Base-by-base conservation (phyloP, 2,113 vertebrate genomes). In the Callionymus lyra region DNA sequence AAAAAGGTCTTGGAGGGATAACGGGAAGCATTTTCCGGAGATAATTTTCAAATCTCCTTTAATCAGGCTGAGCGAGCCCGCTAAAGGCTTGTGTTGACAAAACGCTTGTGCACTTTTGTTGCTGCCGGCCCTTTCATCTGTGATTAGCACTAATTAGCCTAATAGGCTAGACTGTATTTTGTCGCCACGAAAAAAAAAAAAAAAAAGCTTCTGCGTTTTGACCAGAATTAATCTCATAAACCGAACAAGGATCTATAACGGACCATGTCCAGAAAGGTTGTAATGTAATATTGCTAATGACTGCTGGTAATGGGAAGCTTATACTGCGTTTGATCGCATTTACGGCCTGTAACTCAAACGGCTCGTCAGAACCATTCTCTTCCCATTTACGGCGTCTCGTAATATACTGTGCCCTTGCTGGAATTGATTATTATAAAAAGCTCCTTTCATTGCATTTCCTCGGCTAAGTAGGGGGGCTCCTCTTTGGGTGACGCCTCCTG, bases 121-220 rank as follows among this genome's bases (percentile, higher is more conserved):
- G 38, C 34, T 56, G 68, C 52, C 59, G 61, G 63, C 65, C 58
- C 69, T 77, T 76, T 81, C 68, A 75, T 81, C 69, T 71, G 68
- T 77, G 76, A 83, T 83, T 78, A 81, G 65, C 56, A 65, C 69
- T 77, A 75, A 81, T 81, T 82, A 78, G 69, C 53, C 69, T 80
- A 77, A 80, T 74, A 75, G 63, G 58, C 55, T 43, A 16, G 50
- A 72, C 55, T 63, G 59, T 67, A 63, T 77, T 75, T 63, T 66
- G 52, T 59, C n/a, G 8, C 61, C 55, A 79, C 64, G 45, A 51
- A 59, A 59, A n/a, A n/a, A n/a, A n/a, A n/a, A n/a, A n/a, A n/a
- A n/a, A n/a, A n/a, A n/a, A 68, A 50, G 64, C 61, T 17, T 14
- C 47, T 44, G 16, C 61, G 59, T 74, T 74, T 63, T 54, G 59